Base-by-base conservation (phyloP, 2,113 vertebrate genomes). In the Polypterus bichir region DNA sequence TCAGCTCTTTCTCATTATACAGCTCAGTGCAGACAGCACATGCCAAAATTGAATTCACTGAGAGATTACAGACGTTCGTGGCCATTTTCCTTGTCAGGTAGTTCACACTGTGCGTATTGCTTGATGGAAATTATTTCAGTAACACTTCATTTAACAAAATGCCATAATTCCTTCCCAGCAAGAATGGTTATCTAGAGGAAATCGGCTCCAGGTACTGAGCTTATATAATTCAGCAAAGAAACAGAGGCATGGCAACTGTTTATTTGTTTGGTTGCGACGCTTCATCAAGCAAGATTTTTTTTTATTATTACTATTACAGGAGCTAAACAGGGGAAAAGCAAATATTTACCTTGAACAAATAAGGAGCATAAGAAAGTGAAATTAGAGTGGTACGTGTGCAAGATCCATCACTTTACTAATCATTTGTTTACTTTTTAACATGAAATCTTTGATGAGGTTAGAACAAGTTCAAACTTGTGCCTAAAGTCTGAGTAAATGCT, bases 11-110 rank as follows among this genome's bases (percentile, higher is more conserved):
- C 53, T 60, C 61, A 56, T 70, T 60, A 11, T 65, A 69, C 65
- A 44, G 48, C 58, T 69, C 66, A 54, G 61, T 63, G 44, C 69
- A 73, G 44, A 71, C 54, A 5, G 46, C 60, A 49, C 67, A 67
- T 10, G 65, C 46, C 5, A 64, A 52, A 47, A 71, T 60, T 9
- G 46, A 46, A 44, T 65, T 55, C 46, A 65, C 27, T 6, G 54
- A 63, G 44, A 44, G 55, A 54, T 57, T 27, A 46, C 57, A 54
- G 27, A 49, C 44, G 8, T 10, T 64, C 62, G 49, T 67, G 53
- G 9, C 46, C 3, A 46, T 11, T 51, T 44, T 46, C 6, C 53
- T 9, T 46, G 11, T 27, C 48, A 49, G n/a, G 5, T 45, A 5
- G 53, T 44, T n/a, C 9, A 47, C 11, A 54, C 7, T 10, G n/a